These are phyloP conservation scores for Macrotrachela quadricornifera DNA, from an alignment of 1,140 invertebrate genomes.

Conservation along the genomic window DNA sequence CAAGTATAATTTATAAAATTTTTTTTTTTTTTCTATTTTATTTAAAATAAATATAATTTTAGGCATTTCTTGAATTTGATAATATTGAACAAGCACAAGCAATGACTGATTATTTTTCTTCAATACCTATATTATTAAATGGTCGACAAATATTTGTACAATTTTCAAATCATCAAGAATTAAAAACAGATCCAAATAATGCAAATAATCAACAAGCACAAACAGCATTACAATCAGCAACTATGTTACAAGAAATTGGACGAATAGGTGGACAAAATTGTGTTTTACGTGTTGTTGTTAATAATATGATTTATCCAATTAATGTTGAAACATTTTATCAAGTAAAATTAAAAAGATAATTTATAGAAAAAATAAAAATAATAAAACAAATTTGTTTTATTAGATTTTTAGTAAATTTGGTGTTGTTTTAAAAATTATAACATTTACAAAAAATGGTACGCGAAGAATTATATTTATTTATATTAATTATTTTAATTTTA, in stretches of 20 bases:
- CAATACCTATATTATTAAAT: slow-evolving; percentile 57
- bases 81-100: slow-evolving; percentile 67
- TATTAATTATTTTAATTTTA: not conserved
- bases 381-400: too few species aligned
- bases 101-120: slow-evolving; percentile 79
- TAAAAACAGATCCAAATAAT: slow-evolving; percentile 68
- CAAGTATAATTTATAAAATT: slow-evolving; percentile 37
- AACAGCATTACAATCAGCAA: slow-evolving; percentile 47
- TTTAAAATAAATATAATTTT: not conserved
- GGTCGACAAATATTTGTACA: slow-evolving; percentile 86
- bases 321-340: slow-evolving; percentile 50
- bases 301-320: slow-evolving; percentile 91
- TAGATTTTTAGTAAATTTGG: slow-evolving; percentile 82
- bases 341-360: too few species aligned
- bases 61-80: slow-evolving; percentile 90
- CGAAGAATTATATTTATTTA: not conserved
- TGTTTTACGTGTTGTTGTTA: slow-evolving; percentile 78
- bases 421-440: slow-evolving; percentile 94
- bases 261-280: slow-evolving; percentile 71
- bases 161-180: slow-evolving; percentile 90
- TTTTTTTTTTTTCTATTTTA: not conserved
- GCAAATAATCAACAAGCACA: slow-evolving; percentile 50
- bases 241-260: slow-evolving; percentile 13
- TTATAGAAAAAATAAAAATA: too few species aligned
- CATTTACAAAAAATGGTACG: slow-evolving; percentile 84